Conservation (phyloP, 1,140 invertebrate species). For the Aphaenogaster rudis region DNA sequence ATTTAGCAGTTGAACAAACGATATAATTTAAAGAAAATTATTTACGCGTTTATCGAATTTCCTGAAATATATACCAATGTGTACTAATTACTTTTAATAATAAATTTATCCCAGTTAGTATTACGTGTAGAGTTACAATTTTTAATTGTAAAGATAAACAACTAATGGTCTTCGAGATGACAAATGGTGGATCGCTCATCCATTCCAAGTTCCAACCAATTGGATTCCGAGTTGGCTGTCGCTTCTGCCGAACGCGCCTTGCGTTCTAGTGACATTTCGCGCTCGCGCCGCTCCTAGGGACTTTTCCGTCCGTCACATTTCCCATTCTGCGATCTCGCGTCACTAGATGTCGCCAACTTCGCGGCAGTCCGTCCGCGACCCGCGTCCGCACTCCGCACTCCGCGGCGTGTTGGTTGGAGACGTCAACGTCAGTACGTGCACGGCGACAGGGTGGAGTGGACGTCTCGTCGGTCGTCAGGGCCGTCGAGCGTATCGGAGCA, state of each 20-base stretch:
- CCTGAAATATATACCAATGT: neutral
- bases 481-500: neutral
- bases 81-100: neutral
- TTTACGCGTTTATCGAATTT: neutral
- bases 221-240: neutral
- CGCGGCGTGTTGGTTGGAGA: neutral
- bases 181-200: neutral
- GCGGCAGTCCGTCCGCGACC: neutral
- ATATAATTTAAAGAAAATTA: neutral
- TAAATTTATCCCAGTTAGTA: neutral
- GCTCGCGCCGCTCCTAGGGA: too few relatives aligned
- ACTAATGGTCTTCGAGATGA: neutral
- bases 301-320: neutral
- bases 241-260: neutral
- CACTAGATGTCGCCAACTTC: constrained; percentile 41
- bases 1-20: neutral
- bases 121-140: neutral
- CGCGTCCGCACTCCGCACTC: neutral
- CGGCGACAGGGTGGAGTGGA: constrained; percentile 38
- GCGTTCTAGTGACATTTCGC: neutral
- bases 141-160: neutral
- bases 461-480: neutral
- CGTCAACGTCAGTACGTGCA: constrained; percentile 66
- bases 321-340: too few relatives aligned
- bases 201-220: neutral